Evolutionary conservation across 2,797 vertebrate species (phyloP), one percentile per base, ranked within the genome.

Genomic region (Poeciliopsis gracilis): DNA sequence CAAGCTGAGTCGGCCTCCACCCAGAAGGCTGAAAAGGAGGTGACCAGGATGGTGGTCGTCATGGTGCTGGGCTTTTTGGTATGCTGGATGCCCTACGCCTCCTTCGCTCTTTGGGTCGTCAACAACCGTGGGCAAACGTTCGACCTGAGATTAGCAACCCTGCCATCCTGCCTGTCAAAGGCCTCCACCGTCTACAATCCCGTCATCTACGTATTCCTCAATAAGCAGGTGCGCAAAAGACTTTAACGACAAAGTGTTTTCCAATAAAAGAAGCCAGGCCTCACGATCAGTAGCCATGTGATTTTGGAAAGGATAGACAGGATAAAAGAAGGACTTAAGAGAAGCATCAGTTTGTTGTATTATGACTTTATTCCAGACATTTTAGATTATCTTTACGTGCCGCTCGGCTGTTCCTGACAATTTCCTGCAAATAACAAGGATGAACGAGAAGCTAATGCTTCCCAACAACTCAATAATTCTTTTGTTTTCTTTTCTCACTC

Each of bases 51-150:
- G 96, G 95, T 96, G 77, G 89, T 96, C 4, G 67, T 96, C 82
- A 96, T 96, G 96, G 94, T 96, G 63, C 0, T 94, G 1, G 95
- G 95, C 7, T 96, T 97, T 87, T 87, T 96, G 66, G 80, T 96
- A 10, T 96, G 95, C 90, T 96, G 93, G 92, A 2, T 93, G 55
- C 96, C 95, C 1, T 96, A 95, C 0, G 43, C 94, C 1, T 73
- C 79, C 41, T 96, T 96, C 75, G 85, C 95, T 18, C 38, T 95
- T 15, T 96, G 95, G 94, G 67, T 93, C 2, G 77, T 95, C 30
- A 92, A 90, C 33, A 92, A 96, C 80, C 94, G 94, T 0, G 94
- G 94, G 2, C 82, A 92, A 30, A 0, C 51, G 0, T 96, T 96
- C 28, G 94, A 96, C 66, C 82, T 95, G 75, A 90, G 89, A 51